phyloP scores from a whole-genome alignment of 2,888 invertebrate species.

The Chaitophorus viminalis region DNA sequence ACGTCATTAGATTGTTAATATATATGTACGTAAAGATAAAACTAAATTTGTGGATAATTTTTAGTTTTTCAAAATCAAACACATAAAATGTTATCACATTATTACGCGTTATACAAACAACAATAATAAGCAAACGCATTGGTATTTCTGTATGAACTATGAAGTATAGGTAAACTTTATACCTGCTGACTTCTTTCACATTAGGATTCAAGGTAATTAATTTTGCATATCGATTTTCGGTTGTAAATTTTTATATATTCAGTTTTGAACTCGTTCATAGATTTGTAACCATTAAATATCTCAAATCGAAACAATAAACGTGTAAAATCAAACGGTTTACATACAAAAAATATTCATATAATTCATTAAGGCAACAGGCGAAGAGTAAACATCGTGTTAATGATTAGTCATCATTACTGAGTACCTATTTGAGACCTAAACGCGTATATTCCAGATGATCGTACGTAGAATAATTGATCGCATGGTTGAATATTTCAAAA shows the following conservation, averaged over 20 bases:
- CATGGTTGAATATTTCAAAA: no score
- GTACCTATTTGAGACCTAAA: neutral
- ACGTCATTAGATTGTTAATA: no score
- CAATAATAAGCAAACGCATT: no score
- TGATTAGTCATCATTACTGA: neutral
- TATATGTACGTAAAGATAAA: no score
- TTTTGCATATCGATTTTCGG: neutral
- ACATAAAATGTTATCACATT: no score
- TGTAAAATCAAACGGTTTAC: neutral
- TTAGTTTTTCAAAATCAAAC: no score
- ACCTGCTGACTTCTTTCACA: no score
- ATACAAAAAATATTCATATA: neutral
- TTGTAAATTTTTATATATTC: neutral
- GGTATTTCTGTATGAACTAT: no score
- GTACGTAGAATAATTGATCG: neutral
- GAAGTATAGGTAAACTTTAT: no score
- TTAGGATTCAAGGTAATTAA: no score
- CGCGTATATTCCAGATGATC: neutral
- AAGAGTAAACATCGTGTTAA: neutral
- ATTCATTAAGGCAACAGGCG: neutral
- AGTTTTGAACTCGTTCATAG: neutral
- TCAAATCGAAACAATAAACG: neutral
- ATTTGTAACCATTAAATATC: neutral
- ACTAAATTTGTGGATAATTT: no score
- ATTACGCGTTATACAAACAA: no score